Evolutionary conservation across 2,113 vertebrate species (phyloP).

Genomic region (Anser cygnoides): DNA sequence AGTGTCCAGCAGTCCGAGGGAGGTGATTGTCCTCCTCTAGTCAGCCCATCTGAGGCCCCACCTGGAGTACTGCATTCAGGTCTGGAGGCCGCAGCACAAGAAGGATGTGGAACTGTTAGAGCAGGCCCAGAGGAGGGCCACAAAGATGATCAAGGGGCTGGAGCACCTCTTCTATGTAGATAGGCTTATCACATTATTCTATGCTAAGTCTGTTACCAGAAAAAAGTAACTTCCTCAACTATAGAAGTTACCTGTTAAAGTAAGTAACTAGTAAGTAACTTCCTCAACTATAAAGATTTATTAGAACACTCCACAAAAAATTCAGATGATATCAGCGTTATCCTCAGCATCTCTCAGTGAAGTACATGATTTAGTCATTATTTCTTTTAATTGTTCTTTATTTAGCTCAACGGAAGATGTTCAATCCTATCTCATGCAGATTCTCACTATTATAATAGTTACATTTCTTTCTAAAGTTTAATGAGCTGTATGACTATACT

Average conservation of each 20-base stretch:
- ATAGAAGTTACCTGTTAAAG: background rate
- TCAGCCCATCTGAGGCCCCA: no score
- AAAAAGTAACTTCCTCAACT: background rate
- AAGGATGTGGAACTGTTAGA: no score
- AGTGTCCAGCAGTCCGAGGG: no score
- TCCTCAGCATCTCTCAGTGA: background rate
- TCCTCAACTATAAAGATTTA: background rate
- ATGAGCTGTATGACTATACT: background rate
- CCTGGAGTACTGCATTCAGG: no score
- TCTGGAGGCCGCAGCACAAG: no score
- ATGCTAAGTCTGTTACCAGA: background rate
- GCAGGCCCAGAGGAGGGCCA: no score
- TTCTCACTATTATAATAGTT: background rate
- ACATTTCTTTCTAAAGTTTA: background rate
- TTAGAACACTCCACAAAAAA: background rate
- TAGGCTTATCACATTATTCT: no score
- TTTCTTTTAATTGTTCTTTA: constrained; percentile 8
- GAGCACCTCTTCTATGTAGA: no score
- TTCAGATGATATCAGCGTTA: background rate
- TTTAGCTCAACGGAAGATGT: background rate
- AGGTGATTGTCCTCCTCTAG: no score
- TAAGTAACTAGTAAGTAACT: no score
- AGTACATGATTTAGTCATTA: background rate
- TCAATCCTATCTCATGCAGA: background rate
- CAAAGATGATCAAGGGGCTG: no score